These are phyloP conservation scores for Crambe crambe DNA, from an alignment of 37 sponge, comb jelly and placozoan genomes.

Conservation along the genomic window DNA sequence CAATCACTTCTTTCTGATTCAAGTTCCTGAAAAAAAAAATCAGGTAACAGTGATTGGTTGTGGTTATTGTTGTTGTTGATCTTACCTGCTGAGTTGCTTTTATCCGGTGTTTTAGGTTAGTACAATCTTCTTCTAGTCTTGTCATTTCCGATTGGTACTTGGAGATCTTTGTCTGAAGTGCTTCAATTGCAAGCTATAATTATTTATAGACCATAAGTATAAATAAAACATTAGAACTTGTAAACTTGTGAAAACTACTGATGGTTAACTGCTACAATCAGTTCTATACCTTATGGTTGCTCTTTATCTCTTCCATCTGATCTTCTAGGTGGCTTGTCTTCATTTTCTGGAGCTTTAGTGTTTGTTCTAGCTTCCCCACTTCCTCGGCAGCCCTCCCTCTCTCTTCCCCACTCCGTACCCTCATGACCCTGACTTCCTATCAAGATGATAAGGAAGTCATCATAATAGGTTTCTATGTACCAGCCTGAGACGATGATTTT, in stretches of 20 bases:
- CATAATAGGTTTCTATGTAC: not conserved
- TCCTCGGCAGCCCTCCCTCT: not conserved
- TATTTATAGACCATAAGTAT: too few relatives aligned
- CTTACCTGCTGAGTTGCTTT: not conserved
- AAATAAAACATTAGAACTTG: too few relatives aligned
- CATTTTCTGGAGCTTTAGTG: slow-evolving; percentile 3
- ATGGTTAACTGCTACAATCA: not conserved
- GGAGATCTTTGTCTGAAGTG: not conserved
- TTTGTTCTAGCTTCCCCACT: not conserved
- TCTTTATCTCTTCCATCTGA: slow-evolving; percentile 3
- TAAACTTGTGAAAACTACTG: not conserved
- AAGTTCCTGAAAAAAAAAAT: not conserved
- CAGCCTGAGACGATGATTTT: not conserved
- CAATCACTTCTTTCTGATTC: not conserved
- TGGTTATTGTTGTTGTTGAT: too few relatives aligned
- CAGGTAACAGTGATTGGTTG: too few relatives aligned
- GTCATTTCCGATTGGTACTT: not conserved
- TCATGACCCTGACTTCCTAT: not conserved
- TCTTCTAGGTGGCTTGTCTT: not conserved
- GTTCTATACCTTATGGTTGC: not conserved
- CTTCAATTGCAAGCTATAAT: not conserved
- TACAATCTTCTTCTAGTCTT: not conserved
- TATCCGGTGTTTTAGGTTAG: not conserved
- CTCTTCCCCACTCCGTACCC: not conserved
- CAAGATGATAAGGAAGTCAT: not conserved